These are phyloP conservation scores for Sinocyclocheilus grahami DNA, from an alignment of 2,113 vertebrate species.

Conservation along the genomic window DNA sequence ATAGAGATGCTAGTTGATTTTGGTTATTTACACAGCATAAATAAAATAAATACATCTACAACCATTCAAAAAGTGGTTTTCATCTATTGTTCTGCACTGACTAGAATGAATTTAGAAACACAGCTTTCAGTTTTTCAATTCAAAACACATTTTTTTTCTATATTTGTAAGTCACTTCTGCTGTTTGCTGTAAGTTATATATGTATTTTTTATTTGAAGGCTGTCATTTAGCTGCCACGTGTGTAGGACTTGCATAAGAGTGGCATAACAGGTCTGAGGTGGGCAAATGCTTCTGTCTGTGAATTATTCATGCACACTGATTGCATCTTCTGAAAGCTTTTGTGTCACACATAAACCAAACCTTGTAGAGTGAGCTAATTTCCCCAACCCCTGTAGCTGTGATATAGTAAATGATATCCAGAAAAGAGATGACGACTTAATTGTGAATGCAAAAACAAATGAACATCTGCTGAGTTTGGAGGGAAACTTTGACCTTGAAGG, in stretches of 20 bases:
- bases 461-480: slow-evolving; percentile 17
- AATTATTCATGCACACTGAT: slow-evolving; percentile 26
- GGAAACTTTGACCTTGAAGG: slow-evolving; percentile 3
- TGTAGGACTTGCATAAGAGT: not conserved
- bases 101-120: not conserved
- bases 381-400: not conserved
- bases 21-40: not conserved
- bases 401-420: not conserved
- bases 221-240: not conserved
- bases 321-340: slow-evolving; percentile 7
- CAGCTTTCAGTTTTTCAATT: not conserved
- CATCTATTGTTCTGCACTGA: not conserved
- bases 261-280: not conserved
- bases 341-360: not conserved
- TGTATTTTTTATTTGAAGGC: not conserved
- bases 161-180: not conserved
- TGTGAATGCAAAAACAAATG: slow-evolving; percentile 17
- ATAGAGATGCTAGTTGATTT: not conserved
- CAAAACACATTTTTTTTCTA: no score
- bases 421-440: slow-evolving; percentile 19
- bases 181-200: not conserved
- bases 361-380: not conserved
- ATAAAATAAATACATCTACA: not conserved
- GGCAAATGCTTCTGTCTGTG: not conserved
- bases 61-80: not conserved